These are phyloP conservation scores for Fistularia tabacaria DNA, from an alignment of 2,797 vertebrate genomes.

Conservation along the genomic window DNA sequence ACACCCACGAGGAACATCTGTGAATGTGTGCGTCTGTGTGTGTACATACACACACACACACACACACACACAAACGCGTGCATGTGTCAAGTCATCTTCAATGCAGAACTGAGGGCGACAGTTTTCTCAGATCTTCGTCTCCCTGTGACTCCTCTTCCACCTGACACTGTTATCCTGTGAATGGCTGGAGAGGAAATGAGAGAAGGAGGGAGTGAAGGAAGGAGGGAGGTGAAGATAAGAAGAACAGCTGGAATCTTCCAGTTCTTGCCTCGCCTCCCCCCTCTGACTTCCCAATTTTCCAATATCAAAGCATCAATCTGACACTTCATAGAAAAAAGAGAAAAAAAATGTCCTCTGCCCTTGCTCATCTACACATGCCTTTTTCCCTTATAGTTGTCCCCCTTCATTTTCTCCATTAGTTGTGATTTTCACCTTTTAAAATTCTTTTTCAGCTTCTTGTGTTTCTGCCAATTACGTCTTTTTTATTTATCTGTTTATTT, in stretches of 20 bases:
- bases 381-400: constrained; percentile 10
- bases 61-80: neutral
- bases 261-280: constrained; percentile 24
- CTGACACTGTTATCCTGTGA: constrained; percentile 47
- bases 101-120: constrained; percentile 43
- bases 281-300: constrained; percentile 44
- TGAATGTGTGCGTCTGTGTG: constrained; percentile 2
- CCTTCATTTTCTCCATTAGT: constrained; percentile 2
- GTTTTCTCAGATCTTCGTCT: constrained; percentile 60
- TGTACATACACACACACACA: neutral
- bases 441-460: neutral
- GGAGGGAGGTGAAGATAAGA: constrained; percentile 41
- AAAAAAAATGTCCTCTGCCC: neutral
- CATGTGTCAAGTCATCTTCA: constrained; percentile 38
- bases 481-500: too few relatives aligned
- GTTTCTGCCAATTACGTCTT: constrained; percentile 2
- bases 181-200: constrained; percentile 40
- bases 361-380: neutral
- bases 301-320: constrained; percentile 52
- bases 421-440: neutral
- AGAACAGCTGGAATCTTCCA: constrained; percentile 57
- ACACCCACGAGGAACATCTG: constrained; percentile 24
- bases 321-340: constrained; percentile 13
- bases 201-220: constrained; percentile 27
- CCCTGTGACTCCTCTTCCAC: constrained; percentile 51